Evolutionary conservation across 2,797 vertebrate species (phyloP), one percentile per base, ranked within the genome.

Genomic region (Pteronotus mesoamericanus): DNA sequence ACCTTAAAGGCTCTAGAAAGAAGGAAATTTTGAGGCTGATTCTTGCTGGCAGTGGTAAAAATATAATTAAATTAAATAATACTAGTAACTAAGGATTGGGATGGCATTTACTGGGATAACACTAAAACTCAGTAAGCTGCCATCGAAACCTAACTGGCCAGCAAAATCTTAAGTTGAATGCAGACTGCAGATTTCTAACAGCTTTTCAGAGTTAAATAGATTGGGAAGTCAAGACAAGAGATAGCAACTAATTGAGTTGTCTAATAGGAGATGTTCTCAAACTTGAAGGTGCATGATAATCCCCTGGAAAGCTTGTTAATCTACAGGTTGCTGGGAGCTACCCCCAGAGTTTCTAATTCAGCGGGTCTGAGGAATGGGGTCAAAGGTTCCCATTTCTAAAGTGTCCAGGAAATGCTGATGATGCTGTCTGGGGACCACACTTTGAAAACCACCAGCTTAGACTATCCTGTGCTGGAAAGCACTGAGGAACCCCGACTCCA

Each of bases 31-130:
- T 86, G 48, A 91, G 21, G 53, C 9, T 48, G 29, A 48, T 9
- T 95, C 37, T 95, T 94, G 16, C 3, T 87, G 69, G 12, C 32
- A 77, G 37, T 82, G 94, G 66, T 85, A 89, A 89, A 93, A 96
- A 75, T 10, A n/a, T n/a, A n/a, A n/a, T n/a, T n/a, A 4, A 94
- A 89, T 48, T 89, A 88, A 87, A 55, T 74, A 86, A 94, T 46
- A 53, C 6, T 24, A 68, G 15, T 66, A 88, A 91, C 94, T 92
- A 89, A 84, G 9, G 39, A 71, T 32, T 48, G 14, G 4, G n/a
- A 84, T 92, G 84, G 5, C n/a, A 89, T 68, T 64, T 93, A 75
- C 22, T 93, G 74, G 42, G 34, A 78, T 61, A 86, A 69, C 37
- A 80, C 46, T 46, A 42, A 34, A 95, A 94, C 10, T 48, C 42